Percentiles rank a stretch among this genome's conserved stretches.
Conservation (phyloP, 2,113 vertebrate genomes). For the Mesembrinibis cayennensis region DNA sequence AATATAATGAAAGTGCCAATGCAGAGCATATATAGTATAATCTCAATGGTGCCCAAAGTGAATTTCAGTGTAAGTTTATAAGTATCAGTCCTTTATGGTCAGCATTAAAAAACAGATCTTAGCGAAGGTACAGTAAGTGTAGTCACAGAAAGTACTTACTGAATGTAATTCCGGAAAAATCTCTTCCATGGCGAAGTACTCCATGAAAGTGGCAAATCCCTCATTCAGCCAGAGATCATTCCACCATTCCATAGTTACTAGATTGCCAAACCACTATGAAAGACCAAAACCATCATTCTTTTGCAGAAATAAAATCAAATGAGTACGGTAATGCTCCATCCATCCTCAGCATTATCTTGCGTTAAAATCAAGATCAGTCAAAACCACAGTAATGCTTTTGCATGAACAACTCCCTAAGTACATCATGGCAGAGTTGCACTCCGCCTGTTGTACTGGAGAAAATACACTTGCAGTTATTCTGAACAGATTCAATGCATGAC, state of each 20-base stretch:
- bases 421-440: fast-evolving
- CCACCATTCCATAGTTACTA: slow-evolving; percentile 98
- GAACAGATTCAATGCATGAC: background rate
- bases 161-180: slow-evolving; percentile 79
- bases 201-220: slow-evolving; percentile 97
- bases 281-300: background rate
- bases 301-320: background rate
- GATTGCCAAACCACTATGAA: slow-evolving; percentile 94
- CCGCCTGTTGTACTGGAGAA: background rate
- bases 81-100: background rate
- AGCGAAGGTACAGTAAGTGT: background rate
- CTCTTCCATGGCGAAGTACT: slow-evolving; percentile 84
- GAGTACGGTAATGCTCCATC: background rate
- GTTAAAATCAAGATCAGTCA: background rate
- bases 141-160: slow-evolving; percentile 75
- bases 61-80: background rate
- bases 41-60: background rate
- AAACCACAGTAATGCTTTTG: background rate
- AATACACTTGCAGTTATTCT: background rate
- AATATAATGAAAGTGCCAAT: background rate
- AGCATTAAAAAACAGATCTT: background rate
- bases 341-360: background rate
- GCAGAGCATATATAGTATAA: background rate
- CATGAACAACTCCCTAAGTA: background rate
- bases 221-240: slow-evolving; percentile 97